phyloP scores from a whole-genome alignment of 2,888 invertebrate genomes.

The Rosalia funebris region DNA sequence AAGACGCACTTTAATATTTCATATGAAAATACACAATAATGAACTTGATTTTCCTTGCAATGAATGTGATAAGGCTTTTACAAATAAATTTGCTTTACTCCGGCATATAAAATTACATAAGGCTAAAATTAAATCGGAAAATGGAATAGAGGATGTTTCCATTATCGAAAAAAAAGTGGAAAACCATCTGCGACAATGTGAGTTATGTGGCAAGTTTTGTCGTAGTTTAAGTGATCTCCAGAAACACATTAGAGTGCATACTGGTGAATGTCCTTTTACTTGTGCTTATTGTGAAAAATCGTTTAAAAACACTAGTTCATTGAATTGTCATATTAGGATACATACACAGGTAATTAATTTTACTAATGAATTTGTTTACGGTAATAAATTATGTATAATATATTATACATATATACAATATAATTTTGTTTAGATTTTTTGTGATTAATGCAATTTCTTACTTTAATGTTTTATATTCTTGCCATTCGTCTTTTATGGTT shows the following conservation, averaged over 20 bases:
- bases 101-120: slow-evolving; percentile 45
- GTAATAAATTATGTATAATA: background rate
- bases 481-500: too few species aligned
- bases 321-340: slow-evolving; percentile 44
- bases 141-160: too few species aligned
- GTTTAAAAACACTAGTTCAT: slow-evolving; percentile 42
- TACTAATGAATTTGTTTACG: background rate
- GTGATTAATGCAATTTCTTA: too few species aligned
- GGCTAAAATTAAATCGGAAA: slow-evolving; percentile 1
- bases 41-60: slow-evolving; percentile 45
- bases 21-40: slow-evolving; percentile 46
- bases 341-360: slow-evolving; percentile 22
- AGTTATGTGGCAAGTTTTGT: slow-evolving; percentile 21
- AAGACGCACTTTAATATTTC: slow-evolving; percentile 37
- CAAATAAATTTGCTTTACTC: slow-evolving; percentile 43
- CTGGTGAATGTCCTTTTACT: slow-evolving; percentile 38
- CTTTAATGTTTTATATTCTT: too few species aligned
- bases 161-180: background rate
- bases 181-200: slow-evolving; percentile 11
- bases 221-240: slow-evolving; percentile 19
- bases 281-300: slow-evolving; percentile 42
- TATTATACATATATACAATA: too few species aligned
- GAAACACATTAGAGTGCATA: slow-evolving; percentile 19
- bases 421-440: too few species aligned
- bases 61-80: slow-evolving; percentile 47